Percentiles rank a stretch among this genome's conserved stretches.
Evolutionary conservation across 2,888 invertebrate genomes (phyloP).

Genomic region (Tipula confusa): DNA sequence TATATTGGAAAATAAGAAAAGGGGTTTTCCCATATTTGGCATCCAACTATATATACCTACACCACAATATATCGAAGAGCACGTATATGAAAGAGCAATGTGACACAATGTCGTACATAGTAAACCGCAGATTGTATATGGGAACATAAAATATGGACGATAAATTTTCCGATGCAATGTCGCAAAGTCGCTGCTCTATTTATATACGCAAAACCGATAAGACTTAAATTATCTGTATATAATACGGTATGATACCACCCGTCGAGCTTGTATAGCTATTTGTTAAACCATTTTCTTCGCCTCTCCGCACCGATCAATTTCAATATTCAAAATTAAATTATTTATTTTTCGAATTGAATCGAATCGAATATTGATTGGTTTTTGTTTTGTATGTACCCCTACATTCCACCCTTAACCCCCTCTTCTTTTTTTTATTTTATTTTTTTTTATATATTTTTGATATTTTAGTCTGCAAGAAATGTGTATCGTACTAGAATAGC

Average conservation of each 20-base stretch:
- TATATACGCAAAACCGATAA: slow-evolving; percentile 3
- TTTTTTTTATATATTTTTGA: neutral
- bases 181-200: neutral
- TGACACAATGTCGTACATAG: neutral
- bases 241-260: neutral
- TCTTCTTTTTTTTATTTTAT: no score
- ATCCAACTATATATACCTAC: neutral
- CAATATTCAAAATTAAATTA: slow-evolving; percentile 25
- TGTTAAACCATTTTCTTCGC: neutral
- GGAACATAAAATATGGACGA: neutral
- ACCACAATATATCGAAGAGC: neutral
- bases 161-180: neutral
- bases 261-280: neutral
- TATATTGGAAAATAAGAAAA: neutral
- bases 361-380: slow-evolving; percentile 12
- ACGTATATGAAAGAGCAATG: neutral
- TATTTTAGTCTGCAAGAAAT: neutral
- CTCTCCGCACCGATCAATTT: neutral
- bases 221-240: neutral
- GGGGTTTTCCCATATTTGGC: neutral
- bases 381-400: neutral
- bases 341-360: neutral
- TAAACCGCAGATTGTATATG: neutral
- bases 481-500: neutral
- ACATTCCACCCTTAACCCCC: neutral